These are phyloP conservation scores for Macrocentrus cingulum DNA, from an alignment of 1,140 invertebrate genomes.

Conservation along the genomic window DNA sequence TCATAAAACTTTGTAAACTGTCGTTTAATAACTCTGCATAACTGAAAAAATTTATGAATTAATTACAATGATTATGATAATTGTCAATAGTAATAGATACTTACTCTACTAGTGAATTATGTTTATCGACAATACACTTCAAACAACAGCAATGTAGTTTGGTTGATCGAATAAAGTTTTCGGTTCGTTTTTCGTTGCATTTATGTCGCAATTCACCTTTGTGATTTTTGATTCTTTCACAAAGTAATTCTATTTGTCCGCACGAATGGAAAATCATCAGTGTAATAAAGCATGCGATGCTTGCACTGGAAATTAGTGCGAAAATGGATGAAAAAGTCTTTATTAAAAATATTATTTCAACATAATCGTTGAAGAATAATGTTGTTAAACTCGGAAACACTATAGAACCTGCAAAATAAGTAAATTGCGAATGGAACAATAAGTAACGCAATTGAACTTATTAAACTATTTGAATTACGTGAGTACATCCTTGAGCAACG, in stretches of 20 bases:
- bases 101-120: constrained; percentile 6
- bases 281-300: not conserved
- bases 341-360: not conserved
- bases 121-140: constrained; percentile 6
- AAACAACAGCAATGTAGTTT: not conserved
- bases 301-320: not conserved
- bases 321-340: not conserved
- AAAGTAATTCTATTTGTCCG: not conserved
- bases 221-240: constrained; percentile 5
- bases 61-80: no score
- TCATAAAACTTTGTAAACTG: no score
- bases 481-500: no score
- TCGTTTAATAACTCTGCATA: no score
- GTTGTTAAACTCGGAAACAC: no score
- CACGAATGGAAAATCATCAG: not conserved
- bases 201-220: not conserved
- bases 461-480: no score
- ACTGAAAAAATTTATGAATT: no score
- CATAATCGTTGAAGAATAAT: no score
- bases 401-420: no score
- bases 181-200: not conserved
- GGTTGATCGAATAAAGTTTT: not conserved
- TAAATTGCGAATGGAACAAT: no score
- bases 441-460: no score
- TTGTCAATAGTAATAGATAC: no score